Conservation (phyloP, 37 sponge, comb jelly and placozoan species). For the Axinella damicornis region DNA sequence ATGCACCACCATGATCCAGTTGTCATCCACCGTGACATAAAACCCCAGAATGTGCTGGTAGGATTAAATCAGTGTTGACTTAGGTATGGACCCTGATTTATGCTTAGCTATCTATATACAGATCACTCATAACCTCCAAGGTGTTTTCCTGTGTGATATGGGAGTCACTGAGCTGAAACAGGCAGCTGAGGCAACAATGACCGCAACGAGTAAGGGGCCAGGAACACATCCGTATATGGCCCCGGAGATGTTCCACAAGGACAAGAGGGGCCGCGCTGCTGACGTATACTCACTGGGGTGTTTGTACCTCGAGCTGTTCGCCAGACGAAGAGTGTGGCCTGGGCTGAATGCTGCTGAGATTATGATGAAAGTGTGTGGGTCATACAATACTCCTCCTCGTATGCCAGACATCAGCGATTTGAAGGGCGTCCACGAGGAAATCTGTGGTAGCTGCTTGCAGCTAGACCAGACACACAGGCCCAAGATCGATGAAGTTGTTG, state of each 20-base stretch:
- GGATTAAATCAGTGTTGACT: too few species aligned
- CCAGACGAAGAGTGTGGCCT: conserved; percentile 15
- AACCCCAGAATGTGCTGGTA: conserved; percentile 58
- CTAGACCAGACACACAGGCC: too few species aligned
- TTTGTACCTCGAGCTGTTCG: conserved; percentile 25
- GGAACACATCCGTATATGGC: conserved; percentile 53
- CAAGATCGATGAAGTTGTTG: too few species aligned
- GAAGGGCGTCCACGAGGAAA: too few species aligned
- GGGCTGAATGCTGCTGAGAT: conserved; percentile 13
- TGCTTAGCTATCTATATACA: conserved; percentile 3
- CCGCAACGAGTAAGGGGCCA: conserved; percentile 7
- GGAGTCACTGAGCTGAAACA: conserved; percentile 34
- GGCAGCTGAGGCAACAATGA: conserved; percentile 10
- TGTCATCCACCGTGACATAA: conserved; percentile 59
- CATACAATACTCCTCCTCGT: too few species aligned
- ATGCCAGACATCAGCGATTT: too few species aligned
- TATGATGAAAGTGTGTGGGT: conserved; percentile 18
- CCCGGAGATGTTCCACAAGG: conserved; percentile 39
- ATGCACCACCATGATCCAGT: conserved; percentile 55
- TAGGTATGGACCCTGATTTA: too few species aligned
- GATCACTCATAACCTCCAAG: conserved; percentile 17
- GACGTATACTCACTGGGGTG: conserved; percentile 41
- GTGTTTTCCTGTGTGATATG: conserved; percentile 50
- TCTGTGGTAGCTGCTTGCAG: too few species aligned
- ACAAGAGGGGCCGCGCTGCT: background rate